Conservation (phyloP, 1,140 invertebrate genomes). For the Aphaenogaster ashmeadi region DNA sequence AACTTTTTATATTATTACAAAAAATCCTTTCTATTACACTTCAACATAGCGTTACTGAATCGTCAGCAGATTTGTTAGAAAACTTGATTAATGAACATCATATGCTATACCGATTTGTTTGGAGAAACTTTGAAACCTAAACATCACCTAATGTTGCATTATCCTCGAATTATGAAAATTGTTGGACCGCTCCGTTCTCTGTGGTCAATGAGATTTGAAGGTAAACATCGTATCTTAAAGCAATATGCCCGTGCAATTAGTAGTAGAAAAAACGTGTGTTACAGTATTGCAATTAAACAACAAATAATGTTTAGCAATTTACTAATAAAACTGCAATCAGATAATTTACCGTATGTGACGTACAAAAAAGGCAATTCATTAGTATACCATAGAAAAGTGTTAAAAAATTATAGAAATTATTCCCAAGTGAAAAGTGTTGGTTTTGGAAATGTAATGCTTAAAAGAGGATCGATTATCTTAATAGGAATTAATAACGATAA, state of each 20-base stretch:
- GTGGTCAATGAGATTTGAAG: slow-evolving; percentile 8
- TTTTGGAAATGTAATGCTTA: slow-evolving; percentile 12
- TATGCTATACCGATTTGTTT: slow-evolving; percentile 16
- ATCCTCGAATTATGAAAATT: slow-evolving; percentile 23
- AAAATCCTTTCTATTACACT: slow-evolving; percentile 20
- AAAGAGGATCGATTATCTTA: slow-evolving; percentile 13
- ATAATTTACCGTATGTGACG: neutral
- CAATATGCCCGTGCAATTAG: neutral
- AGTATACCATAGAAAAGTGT: neutral
- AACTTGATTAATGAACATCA: slow-evolving; percentile 19
- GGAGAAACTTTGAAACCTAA: neutral
- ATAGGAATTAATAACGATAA: neutral
- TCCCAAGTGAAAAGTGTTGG: neutral
- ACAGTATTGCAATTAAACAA: neutral
- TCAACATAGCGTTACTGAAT: slow-evolving; percentile 22
- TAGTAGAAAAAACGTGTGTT: neutral
- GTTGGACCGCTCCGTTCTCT: neutral
- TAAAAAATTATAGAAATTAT: neutral
- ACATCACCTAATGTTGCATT: slow-evolving; percentile 19
- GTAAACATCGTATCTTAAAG: neutral
- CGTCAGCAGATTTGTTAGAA: slow-evolving; percentile 7
- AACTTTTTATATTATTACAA: slow-evolving; percentile 15
- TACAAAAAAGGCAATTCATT: neutral
- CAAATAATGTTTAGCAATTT: neutral
- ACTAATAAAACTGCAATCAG: neutral